phyloP scores from a whole-genome alignment of 2,888 invertebrate species.

The Andrena bucephala region DNA sequence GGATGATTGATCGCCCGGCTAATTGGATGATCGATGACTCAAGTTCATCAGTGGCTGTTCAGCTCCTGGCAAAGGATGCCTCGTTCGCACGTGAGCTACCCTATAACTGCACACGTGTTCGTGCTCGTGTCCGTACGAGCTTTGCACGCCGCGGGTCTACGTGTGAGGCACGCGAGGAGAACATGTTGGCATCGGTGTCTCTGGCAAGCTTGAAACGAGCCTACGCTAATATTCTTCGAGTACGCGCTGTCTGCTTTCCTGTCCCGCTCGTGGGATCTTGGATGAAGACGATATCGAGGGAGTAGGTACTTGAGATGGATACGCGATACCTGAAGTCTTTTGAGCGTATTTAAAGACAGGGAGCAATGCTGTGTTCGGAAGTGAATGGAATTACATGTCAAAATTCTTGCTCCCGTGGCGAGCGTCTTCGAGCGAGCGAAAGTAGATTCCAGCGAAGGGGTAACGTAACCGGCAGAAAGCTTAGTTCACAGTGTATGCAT shows the following conservation, averaged over 20 bases:
- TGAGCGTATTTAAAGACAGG: too few relatives aligned
- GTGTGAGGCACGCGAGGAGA: conserved; percentile 41
- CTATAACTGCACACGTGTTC: conserved; percentile 19
- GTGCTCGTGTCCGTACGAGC: conserved; percentile 22
- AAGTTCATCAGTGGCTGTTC: conserved; percentile 80
- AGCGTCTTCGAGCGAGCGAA: conserved; percentile 34
- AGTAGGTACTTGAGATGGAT: too few relatives aligned
- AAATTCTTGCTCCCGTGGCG: conserved; percentile 30
- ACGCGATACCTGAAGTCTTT: too few relatives aligned
- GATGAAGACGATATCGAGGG: too few relatives aligned
- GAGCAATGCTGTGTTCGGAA: too few relatives aligned
- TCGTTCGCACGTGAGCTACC: conserved; percentile 68
- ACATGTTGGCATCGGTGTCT: conserved; percentile 58
- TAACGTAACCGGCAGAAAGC: conserved; percentile 58
- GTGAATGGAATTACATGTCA: not conserved
- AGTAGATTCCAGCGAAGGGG: conserved; percentile 51
- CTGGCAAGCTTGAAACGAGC: conserved; percentile 53
- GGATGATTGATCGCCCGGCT: conserved; percentile 91
- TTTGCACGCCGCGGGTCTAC: not conserved
- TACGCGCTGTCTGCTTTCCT: not conserved
- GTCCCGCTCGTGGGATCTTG: too few relatives aligned
- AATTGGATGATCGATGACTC: conserved; percentile 93
- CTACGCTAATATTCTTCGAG: conserved; percentile 58
- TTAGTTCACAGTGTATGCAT: conserved; percentile 80
- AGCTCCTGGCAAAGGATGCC: conserved; percentile 73